Evolutionary conservation across 2,888 invertebrate genomes (phyloP), one percentile per base, ranked within the genome.

Genomic region (Homarus gammarus): DNA sequence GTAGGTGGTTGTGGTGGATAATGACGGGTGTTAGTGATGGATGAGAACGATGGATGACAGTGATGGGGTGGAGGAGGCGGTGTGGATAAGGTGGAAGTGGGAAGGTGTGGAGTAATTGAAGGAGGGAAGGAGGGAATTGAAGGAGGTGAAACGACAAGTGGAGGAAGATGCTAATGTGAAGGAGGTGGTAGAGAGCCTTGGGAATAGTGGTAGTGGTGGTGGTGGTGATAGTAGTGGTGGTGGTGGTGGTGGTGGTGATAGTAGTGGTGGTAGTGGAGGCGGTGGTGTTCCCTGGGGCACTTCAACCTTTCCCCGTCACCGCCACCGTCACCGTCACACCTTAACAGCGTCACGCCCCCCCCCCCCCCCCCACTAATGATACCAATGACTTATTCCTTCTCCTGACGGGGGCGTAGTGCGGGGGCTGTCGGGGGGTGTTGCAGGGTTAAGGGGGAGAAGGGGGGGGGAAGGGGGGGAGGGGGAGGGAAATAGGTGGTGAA

Each of bases 321-420:
- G n/a, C 8, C 64, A 6, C 64, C 22, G 31, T 27, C 31, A 22
- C 64, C 64, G n/a, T 64, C 64, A 27, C 31, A 27, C 31, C 64
- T 12, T 70, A 31, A 18, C 36, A 15, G 12, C 70, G 33, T 70
- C 70, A 31, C 70, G 5, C 70, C 31, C 18, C 12, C 70, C 22
- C 64, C 22, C 64, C 31, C 64, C 56, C 12, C 27, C 33, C 33
- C 27, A 36, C 33, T 75, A 44, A 75, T 75, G 75, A 75, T 22
- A 75, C 75, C 75, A 44, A 44, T 40, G 75, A 75, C 75, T 40
- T 75, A 44, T 75, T 40, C n/a, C 27, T 75, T 5, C 44, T 44
- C 22, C 22, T 36, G 44, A 8, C 27, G 40, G 18, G 40, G n/a
- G n/a, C n/a, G n/a, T 27, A n/a, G 51, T 56, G n/a, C 33, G 56